Evolutionary conservation across 2,888 invertebrate species (phyloP).

Genomic region (Zaprionus bogoriensis): DNA sequence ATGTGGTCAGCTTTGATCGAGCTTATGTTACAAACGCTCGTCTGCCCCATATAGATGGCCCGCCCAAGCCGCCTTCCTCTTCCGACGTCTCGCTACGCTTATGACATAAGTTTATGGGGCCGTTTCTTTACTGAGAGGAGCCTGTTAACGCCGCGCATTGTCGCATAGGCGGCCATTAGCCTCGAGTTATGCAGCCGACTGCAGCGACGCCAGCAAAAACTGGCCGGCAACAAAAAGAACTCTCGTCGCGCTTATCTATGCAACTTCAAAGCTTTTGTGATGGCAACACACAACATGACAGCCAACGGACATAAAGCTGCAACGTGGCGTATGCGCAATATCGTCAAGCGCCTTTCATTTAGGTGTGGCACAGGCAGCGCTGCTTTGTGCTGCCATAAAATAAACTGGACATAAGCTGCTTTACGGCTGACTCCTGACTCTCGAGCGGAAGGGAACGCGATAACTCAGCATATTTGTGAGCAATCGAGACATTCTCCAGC

Average conservation of each 20-base stretch:
- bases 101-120: conserved; percentile 56
- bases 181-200: conserved; percentile 64
- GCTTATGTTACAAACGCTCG: no score
- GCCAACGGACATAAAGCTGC: conserved; percentile 48
- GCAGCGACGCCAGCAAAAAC: conserved; percentile 38
- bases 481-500: no score
- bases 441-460: no score
- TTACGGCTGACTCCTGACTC: no score
- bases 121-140: conserved; percentile 29
- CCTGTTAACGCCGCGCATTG: conserved; percentile 44
- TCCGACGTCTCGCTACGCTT: conserved; percentile 37
- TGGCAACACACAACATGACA: conserved; percentile 44
- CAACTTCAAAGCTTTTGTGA: conserved; percentile 76
- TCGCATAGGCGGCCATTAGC: conserved; percentile 59
- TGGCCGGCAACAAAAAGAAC: conserved; percentile 29
- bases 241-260: conserved; percentile 56
- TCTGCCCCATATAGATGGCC: no score
- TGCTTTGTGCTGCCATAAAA: no score
- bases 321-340: conserved; percentile 75
- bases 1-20: conserved; percentile 22
- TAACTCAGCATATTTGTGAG: no score
- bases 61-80: no score
- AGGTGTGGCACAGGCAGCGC: conserved; percentile 8
- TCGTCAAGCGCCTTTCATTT: conserved; percentile 55
- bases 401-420: no score